phyloP scores from a whole-genome alignment of 2,888 invertebrate species.

The Isoperla grammatica region DNA sequence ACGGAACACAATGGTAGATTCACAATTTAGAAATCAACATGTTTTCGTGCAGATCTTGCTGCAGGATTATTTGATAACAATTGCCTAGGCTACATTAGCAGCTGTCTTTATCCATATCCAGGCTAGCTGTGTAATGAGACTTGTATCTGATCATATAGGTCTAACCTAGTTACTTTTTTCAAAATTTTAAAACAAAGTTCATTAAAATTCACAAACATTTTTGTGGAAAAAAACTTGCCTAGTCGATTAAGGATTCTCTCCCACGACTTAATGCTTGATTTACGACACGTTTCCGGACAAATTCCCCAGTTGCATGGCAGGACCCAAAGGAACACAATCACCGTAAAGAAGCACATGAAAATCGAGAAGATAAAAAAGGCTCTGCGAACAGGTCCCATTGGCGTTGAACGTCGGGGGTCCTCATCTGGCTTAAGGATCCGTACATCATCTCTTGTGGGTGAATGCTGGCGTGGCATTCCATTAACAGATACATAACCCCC shows the following conservation, averaged over 20 bases:
- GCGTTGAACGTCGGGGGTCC: conserved; percentile 37
- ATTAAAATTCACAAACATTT: too few relatives aligned
- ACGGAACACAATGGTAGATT: conserved; percentile 26
- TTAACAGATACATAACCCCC: conserved; percentile 26
- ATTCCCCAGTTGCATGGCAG: conserved; percentile 67
- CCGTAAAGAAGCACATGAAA: conserved; percentile 61
- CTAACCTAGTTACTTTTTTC: too few relatives aligned
- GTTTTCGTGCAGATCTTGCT: too few relatives aligned
- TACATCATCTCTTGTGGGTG: conserved; percentile 23
- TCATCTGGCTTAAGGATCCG: conserved; percentile 26
- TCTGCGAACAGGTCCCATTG: conserved; percentile 62
- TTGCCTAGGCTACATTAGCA: too few relatives aligned
- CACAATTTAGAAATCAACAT: neutral
- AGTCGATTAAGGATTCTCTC: conserved; percentile 42
- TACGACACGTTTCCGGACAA: conserved; percentile 47
- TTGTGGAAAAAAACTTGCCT: too few relatives aligned
- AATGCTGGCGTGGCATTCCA: conserved; percentile 22
- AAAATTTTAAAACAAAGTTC: too few relatives aligned
- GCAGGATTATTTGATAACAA: too few relatives aligned
- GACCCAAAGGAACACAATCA: conserved; percentile 68
- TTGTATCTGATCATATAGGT: too few relatives aligned
- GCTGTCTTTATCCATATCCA: too few relatives aligned
- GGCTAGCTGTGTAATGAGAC: too few relatives aligned
- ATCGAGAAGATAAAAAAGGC: conserved; percentile 66
- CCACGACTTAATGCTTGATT: conserved; percentile 37